phyloP scores from a whole-genome alignment of 2,888 invertebrate species.

The Chaitophorus viminalis region DNA sequence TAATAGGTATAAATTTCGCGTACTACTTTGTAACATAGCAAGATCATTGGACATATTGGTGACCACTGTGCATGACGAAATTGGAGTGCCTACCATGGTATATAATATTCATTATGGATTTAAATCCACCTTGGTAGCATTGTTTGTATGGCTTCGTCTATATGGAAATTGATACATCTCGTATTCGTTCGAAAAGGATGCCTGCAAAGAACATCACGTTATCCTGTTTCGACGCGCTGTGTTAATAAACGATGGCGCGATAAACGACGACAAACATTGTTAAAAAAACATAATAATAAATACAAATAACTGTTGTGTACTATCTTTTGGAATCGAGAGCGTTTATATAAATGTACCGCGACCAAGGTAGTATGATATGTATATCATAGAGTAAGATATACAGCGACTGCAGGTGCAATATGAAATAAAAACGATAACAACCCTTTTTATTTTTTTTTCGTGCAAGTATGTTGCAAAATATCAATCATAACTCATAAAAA shows the following conservation, averaged over 20 bases:
- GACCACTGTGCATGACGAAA: background rate
- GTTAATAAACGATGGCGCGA: background rate
- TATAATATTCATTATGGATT: too few species aligned
- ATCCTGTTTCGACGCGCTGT: background rate
- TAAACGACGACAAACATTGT: background rate
- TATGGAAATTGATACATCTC: constrained; percentile 27
- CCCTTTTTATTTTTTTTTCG: too few species aligned
- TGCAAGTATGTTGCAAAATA: too few species aligned
- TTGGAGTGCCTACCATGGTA: background rate
- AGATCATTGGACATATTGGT: background rate
- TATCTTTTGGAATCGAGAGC: background rate
- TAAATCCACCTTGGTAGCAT: background rate
- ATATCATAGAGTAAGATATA: too few species aligned
- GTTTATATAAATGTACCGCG: background rate
- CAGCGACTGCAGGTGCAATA: too few species aligned
- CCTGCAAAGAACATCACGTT: background rate
- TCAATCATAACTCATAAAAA: too few species aligned
- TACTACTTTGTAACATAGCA: background rate
- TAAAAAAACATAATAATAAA: background rate
- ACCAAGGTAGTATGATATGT: too few species aligned
- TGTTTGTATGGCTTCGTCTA: constrained; percentile 5
- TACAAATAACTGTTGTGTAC: background rate
- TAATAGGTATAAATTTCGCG: background rate
- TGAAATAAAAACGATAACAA: too few species aligned
- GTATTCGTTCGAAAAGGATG: background rate